Evolutionary conservation across 2,113 vertebrate species (phyloP).

Genomic region (Lichenostomus cassidix): DNA sequence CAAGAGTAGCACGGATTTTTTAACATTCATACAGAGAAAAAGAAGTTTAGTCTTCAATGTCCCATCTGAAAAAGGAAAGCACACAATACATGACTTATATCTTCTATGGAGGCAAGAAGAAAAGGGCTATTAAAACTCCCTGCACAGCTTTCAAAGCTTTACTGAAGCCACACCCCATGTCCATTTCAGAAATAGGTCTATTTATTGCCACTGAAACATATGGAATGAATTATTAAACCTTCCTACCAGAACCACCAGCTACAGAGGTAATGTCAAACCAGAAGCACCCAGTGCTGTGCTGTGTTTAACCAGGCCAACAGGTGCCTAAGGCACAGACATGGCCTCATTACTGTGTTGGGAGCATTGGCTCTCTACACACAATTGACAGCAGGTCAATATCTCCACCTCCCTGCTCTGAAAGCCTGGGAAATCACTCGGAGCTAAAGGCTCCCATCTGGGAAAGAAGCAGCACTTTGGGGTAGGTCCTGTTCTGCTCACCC

Average conservation of each 20-base stretch:
- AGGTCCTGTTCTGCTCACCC: background rate
- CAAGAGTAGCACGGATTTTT: background rate
- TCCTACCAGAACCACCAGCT: background rate
- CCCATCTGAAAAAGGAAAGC: background rate
- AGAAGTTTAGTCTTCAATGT: background rate
- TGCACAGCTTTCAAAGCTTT: background rate
- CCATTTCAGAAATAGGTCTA: background rate
- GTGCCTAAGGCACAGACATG: constrained; percentile 9
- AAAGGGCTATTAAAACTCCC: background rate
- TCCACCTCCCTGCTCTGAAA: background rate
- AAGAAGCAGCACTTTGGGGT: background rate
- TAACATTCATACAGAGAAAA: background rate
- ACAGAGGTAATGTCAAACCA: background rate
- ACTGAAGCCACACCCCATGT: background rate
- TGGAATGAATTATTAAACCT: background rate
- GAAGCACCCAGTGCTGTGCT: background rate
- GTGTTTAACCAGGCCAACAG: constrained; percentile 39
- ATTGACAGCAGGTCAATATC: background rate
- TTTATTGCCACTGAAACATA: background rate
- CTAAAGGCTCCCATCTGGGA: background rate
- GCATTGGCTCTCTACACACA: background rate
- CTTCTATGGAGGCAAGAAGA: background rate
- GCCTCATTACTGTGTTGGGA: background rate
- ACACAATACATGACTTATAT: background rate
- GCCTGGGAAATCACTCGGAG: background rate